These are phyloP conservation scores for Chironomus striatipennis DNA, from an alignment of 1,140 invertebrate species.

Conservation along the genomic window DNA sequence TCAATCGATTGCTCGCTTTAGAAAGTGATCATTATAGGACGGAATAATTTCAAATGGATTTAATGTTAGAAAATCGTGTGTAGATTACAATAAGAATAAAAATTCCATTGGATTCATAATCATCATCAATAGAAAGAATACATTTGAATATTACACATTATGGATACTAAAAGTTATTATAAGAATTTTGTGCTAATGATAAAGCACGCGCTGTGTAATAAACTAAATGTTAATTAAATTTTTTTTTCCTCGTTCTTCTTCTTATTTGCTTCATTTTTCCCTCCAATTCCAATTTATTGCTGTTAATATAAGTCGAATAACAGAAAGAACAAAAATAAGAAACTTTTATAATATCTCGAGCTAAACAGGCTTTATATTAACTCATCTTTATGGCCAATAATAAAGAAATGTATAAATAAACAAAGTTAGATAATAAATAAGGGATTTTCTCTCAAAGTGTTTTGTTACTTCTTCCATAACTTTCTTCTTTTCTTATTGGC, in stretches of 20 bases:
- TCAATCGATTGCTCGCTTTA: background rate
- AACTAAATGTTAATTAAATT: slow-evolving; percentile 9
- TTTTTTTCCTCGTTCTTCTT: background rate
- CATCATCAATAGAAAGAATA: background rate
- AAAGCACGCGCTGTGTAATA: background rate
- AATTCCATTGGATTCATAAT: slow-evolving; percentile 8
- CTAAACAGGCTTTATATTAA: slow-evolving; percentile 11
- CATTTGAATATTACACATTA: background rate
- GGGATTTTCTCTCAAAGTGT: background rate
- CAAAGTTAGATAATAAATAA: slow-evolving; percentile 9
- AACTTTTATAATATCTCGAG: slow-evolving; percentile 13
- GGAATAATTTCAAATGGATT: background rate
- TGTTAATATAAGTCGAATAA: background rate
- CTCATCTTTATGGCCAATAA: slow-evolving; percentile 20
- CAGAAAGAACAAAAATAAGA: too few species aligned
- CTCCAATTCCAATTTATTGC: slow-evolving; percentile 12
- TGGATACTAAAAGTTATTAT: slow-evolving; percentile 3
- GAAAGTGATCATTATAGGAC: background rate
- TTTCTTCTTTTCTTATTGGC: too few species aligned
- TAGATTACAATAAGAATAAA: background rate
- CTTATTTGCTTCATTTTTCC: background rate
- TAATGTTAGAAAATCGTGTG: slow-evolving; percentile 3
- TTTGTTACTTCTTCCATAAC: too few species aligned
- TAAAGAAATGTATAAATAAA: slow-evolving; percentile 10
- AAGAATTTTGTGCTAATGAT: slow-evolving; percentile 13